Conservation (phyloP, 2,797 vertebrate species). For the Gymnoscopelus braueri region DNA sequence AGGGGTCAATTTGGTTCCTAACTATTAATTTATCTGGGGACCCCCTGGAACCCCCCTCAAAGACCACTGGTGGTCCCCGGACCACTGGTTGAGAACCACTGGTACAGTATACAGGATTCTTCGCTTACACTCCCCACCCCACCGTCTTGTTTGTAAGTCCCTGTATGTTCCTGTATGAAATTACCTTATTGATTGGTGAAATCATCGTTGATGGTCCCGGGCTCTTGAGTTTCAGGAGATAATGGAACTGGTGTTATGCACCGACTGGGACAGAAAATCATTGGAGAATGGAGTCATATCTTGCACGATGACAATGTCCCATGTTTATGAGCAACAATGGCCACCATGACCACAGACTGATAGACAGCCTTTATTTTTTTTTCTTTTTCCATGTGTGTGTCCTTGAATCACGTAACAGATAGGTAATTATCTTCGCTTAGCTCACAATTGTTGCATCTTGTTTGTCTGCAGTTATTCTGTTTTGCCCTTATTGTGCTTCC, state of each 20-base stretch:
- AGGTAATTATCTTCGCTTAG: too few species aligned
- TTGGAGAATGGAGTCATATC: conserved; percentile 64
- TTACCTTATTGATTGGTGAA: conserved; percentile 73
- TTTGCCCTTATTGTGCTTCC: too few species aligned
- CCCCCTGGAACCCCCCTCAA: too few species aligned
- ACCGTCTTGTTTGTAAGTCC: conserved; percentile 43
- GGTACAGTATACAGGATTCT: neutral
- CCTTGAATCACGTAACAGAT: too few species aligned
- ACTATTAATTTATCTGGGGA: too few species aligned
- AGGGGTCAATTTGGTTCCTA: too few species aligned
- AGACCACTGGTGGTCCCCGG: too few species aligned
- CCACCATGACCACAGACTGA: neutral
- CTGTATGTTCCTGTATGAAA: conserved; percentile 74
- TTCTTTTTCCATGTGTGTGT: too few species aligned
- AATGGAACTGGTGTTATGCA: conserved; percentile 68
- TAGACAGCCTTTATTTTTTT: neutral
- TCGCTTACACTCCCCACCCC: neutral
- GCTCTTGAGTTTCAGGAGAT: conserved; percentile 76
- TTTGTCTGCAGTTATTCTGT: too few species aligned
- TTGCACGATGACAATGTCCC: conserved; percentile 43
- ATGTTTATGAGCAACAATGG: conserved; percentile 24
- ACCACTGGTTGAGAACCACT: too few species aligned
- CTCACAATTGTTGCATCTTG: too few species aligned
- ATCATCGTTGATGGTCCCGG: conserved; percentile 64
- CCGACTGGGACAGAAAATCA: conserved; percentile 70